Evolutionary conservation across 2,888 invertebrate genomes (phyloP), one percentile per base, ranked within the genome.

Genomic region (Myopa tessellatipennis): DNA sequence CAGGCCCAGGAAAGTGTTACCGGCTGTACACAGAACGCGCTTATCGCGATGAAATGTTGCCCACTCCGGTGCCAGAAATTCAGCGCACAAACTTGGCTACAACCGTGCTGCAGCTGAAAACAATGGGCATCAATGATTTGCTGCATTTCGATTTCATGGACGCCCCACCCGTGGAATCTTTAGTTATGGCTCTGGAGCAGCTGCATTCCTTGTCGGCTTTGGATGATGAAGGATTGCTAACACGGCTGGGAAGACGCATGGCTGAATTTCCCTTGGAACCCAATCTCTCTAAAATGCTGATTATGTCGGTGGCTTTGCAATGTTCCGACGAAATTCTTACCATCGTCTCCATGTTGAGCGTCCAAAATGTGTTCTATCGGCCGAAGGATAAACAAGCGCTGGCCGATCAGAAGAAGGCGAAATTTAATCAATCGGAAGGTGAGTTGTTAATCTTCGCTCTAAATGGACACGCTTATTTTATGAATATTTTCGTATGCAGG

Each of bases 71-170:
- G 45, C 99, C 99, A 0, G 99, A 99, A 91, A 99, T 99, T 85
- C 99, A 99, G 89, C 92, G 99, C 50, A 99, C 99, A 1, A 99
- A 99, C 91, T 91, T 99, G 83, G 98, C 98, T 0, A 96, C 96
- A 16, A 99, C 98, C 0, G 93, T 93, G 58, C 90, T 99, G 16
- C 98, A 98, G 84, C 90, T 99, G 55, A 99, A 99, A 89, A 98
- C 99, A 0, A 99, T 99, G 99, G 99, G 99, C 40, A 99, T 99
- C 84, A 99, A 99, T 88, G 99, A 99, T 90, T 91, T 99, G 75
- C 90, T 99, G 36, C 96, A 98, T 88, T 99, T 99, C 89, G 99
- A 99, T 91, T 99, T 99, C 90, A 99, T 99, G 99, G 99, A 99
- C 89, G 97, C 99, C 0, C 99, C 99, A 38, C 98, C 99, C 0